Evolutionary conservation across 1,140 invertebrate species (phyloP).

Genomic region (Neocloeon triangulifer): DNA sequence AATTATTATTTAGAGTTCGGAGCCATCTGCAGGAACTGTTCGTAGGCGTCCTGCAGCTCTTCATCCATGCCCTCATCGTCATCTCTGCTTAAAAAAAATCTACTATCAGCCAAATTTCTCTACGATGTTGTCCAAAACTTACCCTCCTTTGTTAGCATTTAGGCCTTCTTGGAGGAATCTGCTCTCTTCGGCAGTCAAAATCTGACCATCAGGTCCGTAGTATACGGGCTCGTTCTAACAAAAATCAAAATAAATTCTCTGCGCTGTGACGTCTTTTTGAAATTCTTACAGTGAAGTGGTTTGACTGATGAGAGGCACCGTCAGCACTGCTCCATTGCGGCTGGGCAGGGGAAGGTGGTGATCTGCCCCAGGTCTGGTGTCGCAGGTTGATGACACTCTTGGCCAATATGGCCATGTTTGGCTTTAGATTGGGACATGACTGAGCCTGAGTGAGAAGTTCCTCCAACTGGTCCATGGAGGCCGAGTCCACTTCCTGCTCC

Average conservation of each 20-base stretch:
- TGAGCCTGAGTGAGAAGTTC: too few relatives aligned
- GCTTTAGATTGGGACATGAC: too few relatives aligned
- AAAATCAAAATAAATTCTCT: background rate
- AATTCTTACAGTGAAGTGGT: background rate
- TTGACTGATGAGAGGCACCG: background rate
- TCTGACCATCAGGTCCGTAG: constrained; percentile 22
- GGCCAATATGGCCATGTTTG: too few relatives aligned
- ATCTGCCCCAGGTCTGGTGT: background rate
- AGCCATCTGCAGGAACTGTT: constrained; percentile 5
- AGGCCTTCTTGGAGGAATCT: constrained; percentile 19
- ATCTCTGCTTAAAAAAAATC: constrained; percentile 2
- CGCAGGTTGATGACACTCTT: background rate
- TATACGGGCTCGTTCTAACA: constrained; percentile 17
- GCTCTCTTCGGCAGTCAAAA: constrained; percentile 23
- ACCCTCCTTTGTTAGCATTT: background rate
- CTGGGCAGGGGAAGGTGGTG: background rate
- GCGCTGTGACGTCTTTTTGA: background rate
- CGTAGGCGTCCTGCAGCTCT: constrained; percentile 6
- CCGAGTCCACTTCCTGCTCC: too few relatives aligned
- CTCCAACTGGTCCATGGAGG: too few relatives aligned
- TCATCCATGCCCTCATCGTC: constrained; percentile 6
- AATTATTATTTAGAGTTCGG: too few relatives aligned
- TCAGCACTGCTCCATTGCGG: background rate
- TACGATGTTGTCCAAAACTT: background rate
- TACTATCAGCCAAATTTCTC: background rate